Evolutionary conservation across 1,140 invertebrate genomes (phyloP).

Genomic region (Drosophila varians): DNA sequence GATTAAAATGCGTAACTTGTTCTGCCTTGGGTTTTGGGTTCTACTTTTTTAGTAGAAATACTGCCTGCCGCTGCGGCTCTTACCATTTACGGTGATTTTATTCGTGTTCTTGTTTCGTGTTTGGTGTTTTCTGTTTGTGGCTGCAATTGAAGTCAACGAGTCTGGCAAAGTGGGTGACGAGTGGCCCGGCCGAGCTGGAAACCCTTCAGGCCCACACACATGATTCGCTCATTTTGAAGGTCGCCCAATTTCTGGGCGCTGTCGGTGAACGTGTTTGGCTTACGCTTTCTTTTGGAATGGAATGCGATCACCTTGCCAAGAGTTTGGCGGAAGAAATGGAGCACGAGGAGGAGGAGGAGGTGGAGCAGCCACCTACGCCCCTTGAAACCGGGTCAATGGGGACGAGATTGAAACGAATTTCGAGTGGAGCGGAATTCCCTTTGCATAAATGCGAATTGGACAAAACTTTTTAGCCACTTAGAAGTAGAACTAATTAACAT

Average conservation of each 20-base stretch:
- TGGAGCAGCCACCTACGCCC: conserved; percentile 19
- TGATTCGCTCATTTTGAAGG: conserved; percentile 56
- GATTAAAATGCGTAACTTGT: conserved; percentile 79
- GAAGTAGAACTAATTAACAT: background rate
- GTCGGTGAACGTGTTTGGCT: conserved; percentile 66
- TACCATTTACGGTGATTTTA: conserved; percentile 50
- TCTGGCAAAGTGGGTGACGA: conserved; percentile 42
- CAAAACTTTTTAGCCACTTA: background rate
- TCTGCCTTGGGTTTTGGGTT: conserved; percentile 61
- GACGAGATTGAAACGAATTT: conserved; percentile 19
- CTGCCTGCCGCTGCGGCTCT: conserved; percentile 14
- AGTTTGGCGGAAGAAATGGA: conserved; percentile 9
- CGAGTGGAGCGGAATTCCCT: conserved; percentile 19
- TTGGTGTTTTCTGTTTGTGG: conserved; percentile 6
- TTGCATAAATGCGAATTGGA: conserved; percentile 16
- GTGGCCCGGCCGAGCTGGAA: conserved; percentile 14
- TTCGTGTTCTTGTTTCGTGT: conserved; percentile 33
- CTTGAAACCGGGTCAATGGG: conserved; percentile 30
- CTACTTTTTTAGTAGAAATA: conserved; percentile 50
- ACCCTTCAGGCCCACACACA: conserved; percentile 59
- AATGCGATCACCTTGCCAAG: conserved; percentile 23
- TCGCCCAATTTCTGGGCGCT: conserved; percentile 50
- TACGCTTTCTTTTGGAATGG: conserved; percentile 63
- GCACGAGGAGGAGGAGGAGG: background rate
- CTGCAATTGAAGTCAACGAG: conserved; percentile 50